These are phyloP conservation scores for Pogona vitticeps DNA, from an alignment of 2,113 vertebrate species.

Conservation along the genomic window DNA sequence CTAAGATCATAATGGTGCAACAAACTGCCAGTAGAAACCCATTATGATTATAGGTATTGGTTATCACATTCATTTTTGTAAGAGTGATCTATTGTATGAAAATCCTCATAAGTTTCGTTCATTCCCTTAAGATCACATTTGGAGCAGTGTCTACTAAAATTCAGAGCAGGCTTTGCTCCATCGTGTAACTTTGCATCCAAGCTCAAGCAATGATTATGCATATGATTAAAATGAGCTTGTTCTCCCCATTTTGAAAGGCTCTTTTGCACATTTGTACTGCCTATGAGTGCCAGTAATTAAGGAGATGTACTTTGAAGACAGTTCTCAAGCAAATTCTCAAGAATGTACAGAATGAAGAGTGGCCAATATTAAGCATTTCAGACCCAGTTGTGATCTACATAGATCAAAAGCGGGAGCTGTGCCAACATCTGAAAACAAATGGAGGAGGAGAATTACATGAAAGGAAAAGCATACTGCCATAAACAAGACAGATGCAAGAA, in stretches of 20 bases:
- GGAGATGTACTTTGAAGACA: slow-evolving; percentile 6
- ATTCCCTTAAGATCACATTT: neutral
- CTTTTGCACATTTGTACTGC: neutral
- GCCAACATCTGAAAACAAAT: slow-evolving; percentile 40
- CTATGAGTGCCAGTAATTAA: slow-evolving; percentile 1
- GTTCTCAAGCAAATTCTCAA: slow-evolving; percentile 17
- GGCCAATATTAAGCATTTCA: neutral
- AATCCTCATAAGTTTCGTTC: too few species aligned
- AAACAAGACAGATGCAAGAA: slow-evolving; percentile 30
- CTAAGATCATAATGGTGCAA: too few species aligned
- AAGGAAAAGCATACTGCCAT: slow-evolving; percentile 1
- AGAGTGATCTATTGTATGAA: neutral
- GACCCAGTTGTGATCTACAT: neutral
- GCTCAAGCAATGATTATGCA: neutral
- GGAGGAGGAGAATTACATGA: slow-evolving; percentile 31
- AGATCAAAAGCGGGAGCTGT: slow-evolving; percentile 47
- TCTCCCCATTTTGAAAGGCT: neutral
- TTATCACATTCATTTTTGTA: too few species aligned
- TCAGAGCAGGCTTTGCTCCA: neutral
- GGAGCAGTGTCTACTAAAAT: neutral
- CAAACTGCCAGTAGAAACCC: too few species aligned
- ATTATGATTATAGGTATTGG: too few species aligned
- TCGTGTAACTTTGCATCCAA: neutral
- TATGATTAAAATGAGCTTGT: neutral
- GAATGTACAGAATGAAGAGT: neutral